Evolutionary conservation across 2,113 vertebrate genomes (phyloP).

Genomic region (Limnothrissa miodon): DNA sequence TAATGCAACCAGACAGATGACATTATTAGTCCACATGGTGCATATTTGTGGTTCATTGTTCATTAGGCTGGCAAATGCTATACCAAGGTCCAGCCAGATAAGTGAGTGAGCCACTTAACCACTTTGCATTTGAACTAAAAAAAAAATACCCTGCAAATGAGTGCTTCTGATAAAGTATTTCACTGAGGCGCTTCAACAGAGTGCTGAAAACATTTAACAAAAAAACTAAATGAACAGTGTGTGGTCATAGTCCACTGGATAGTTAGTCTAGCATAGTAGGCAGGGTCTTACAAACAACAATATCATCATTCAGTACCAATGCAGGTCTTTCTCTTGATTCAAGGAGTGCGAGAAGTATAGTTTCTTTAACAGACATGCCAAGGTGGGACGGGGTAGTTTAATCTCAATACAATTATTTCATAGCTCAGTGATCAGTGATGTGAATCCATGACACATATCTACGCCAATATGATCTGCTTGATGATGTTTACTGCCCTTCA

Average conservation of each 20-base stretch:
- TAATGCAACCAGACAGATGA: no score
- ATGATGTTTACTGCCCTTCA: no score
- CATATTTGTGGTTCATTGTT: background rate
- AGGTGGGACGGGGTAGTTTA: no score
- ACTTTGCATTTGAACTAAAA: background rate
- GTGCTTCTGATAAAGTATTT: background rate
- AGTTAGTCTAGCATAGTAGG: background rate
- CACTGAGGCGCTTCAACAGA: background rate
- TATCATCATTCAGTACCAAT: background rate
- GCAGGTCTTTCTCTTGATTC: no score
- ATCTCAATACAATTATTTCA: no score
- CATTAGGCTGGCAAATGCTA: background rate
- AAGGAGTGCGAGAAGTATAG: no score
- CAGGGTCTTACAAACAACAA: no score
- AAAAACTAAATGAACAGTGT: background rate
- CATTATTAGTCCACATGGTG: background rate
- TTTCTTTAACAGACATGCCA: no score
- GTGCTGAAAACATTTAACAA: background rate
- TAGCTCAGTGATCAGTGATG: no score
- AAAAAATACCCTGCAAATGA: background rate
- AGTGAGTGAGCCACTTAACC: background rate
- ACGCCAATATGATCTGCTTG: no score
- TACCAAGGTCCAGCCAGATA: background rate
- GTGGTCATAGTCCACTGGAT: background rate
- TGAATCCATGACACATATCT: no score